Evolutionary conservation across 2,113 vertebrate species (phyloP), one percentile per base, ranked within the genome.

Genomic region (Microcebus tavaratra): DNA sequence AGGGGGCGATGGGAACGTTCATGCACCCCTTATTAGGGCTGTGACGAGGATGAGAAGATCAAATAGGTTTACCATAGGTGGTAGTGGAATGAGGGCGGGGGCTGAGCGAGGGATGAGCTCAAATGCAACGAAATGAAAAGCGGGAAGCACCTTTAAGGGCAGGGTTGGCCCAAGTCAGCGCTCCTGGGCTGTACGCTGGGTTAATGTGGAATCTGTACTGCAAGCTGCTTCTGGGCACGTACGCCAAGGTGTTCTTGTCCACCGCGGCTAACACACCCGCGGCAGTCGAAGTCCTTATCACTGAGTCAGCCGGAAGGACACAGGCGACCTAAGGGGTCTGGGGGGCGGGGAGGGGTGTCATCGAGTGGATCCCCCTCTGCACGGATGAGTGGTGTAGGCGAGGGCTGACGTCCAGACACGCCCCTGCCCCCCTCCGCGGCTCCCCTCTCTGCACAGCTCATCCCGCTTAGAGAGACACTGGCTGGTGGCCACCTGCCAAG

Each of bases 401-500:
- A 55, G 59, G 72, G 45, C 2, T 21, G 88, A 29, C 96, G 36
- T 15, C 5, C 70, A 6, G 65, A 50, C 73, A 50, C 63, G 39
- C 87, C 61, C 27, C 61, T 4, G 25, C 61, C 18, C 61, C 78
- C 61, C 39, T 31, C 25, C 0, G 68, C 45, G 5, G 42, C 68
- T 36, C 36, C 48, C 11, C 55, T 34, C 50, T 21, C 42, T 20
- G 84, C 21, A 18, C 53, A 1, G 42, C 6, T 36, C 80, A 8
- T 29, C 59, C 80, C 27, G 4, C 86, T 34, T 50, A 67, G 76
- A 72, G 61, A 73, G 88, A 59, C 81, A 39, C 18, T 6, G 85
- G 81, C 61, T 36, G 0, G 17, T 76, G 88, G 96, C 95, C 65
- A 63, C 50, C 67, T 4, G 96, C 95, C 95, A 78, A 67, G 92